Percentiles rank a stretch among this genome's conserved stretches.
phyloP scores from a whole-genome alignment of 2,797 vertebrate species.

The Myotis myotis region DNA sequence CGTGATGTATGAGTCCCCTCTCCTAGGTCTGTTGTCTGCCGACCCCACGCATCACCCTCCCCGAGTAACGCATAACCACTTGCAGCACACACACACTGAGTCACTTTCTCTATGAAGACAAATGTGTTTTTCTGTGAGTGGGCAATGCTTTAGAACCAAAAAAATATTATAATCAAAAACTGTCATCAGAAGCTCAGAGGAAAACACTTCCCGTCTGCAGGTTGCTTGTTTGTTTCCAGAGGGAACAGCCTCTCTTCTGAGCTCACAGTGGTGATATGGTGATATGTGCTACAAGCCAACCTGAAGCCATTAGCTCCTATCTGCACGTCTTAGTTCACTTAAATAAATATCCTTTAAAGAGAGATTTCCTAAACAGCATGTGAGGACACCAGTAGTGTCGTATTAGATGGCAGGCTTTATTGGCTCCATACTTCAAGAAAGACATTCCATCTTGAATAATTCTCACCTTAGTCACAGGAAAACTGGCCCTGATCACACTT shows the following conservation, averaged over 20 bases:
- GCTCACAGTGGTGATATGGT: not conserved
- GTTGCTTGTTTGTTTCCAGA: not conserved
- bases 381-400: not conserved
- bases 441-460: not conserved
- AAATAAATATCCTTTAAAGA: constrained; percentile 32
- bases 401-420: constrained; percentile 14
- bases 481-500: not conserved
- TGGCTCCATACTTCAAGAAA: not conserved
- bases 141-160: not conserved
- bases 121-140: not conserved
- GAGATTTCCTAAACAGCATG: not conserved
- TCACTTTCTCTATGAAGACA: constrained; percentile 58
- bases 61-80: not conserved
- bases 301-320: not conserved
- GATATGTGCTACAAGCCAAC: not conserved
- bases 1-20: not conserved
- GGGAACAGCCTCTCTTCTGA: not conserved
- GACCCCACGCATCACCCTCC: constrained; percentile 32
- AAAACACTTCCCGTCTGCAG: not conserved
- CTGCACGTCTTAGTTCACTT: not conserved
- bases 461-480: not conserved
- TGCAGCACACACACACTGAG: not conserved
- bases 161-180: constrained; percentile 7
- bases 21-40: not conserved
- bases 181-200: not conserved